These are phyloP conservation scores for Drosophila leonis DNA, from an alignment of 2,888 invertebrate species.

Conservation along the genomic window DNA sequence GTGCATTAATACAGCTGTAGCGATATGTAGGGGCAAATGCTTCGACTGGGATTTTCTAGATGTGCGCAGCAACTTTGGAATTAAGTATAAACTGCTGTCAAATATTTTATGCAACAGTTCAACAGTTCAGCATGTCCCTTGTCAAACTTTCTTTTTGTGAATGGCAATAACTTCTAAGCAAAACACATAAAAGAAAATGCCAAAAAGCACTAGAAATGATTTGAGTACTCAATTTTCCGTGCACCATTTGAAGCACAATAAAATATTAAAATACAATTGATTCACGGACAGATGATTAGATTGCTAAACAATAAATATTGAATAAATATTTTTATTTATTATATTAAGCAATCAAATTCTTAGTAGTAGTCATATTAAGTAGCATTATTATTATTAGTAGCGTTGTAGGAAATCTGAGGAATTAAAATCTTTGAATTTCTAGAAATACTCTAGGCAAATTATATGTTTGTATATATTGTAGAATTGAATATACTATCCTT, in stretches of 20 bases:
- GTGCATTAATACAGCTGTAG: slow-evolving; percentile 54
- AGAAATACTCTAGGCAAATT: no score
- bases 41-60: slow-evolving; percentile 39
- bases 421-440: no score
- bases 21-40: slow-evolving; percentile 40
- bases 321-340: no score
- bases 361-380: no score
- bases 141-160: background rate
- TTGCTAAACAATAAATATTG: background rate
- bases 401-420: no score
- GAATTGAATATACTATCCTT: no score
- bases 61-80: background rate
- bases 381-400: no score
- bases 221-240: background rate
- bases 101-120: slow-evolving; percentile 22
- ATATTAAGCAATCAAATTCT: no score
- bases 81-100: slow-evolving; percentile 38
- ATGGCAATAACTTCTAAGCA: background rate
- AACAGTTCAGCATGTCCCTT: slow-evolving; percentile 33
- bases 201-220: background rate
- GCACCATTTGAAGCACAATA: background rate
- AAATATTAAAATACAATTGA: background rate
- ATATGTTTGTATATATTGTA: no score
- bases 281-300: no score
- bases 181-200: background rate